Percentiles rank a stretch among this genome's conserved stretches.
Evolutionary conservation across 2,113 vertebrate genomes (phyloP).

Genomic region (Microtus ochrogaster): DNA sequence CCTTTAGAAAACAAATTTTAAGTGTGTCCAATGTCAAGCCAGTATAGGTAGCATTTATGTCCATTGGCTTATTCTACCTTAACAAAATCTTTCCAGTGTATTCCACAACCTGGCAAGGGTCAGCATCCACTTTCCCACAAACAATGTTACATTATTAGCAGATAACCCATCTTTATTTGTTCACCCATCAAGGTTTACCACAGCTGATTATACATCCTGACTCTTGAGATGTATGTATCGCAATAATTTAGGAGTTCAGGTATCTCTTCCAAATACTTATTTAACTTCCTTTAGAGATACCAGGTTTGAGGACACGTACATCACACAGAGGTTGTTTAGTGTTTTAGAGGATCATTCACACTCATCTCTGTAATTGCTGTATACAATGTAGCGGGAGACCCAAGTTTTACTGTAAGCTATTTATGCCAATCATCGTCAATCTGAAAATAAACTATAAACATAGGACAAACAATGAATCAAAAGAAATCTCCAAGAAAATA

Average conservation of each 20-base stretch:
- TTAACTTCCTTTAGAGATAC: background rate
- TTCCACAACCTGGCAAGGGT: background rate
- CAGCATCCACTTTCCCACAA: background rate
- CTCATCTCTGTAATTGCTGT: background rate
- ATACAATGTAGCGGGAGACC: background rate
- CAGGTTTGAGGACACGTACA: background rate
- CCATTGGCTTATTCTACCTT: background rate
- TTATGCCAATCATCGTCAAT: background rate
- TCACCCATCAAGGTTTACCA: background rate
- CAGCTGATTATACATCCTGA: background rate
- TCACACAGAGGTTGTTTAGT: background rate
- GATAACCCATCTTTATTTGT: background rate
- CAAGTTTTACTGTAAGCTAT: background rate
- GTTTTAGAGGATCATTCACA: background rate
- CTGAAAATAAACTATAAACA: background rate
- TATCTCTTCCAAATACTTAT: background rate
- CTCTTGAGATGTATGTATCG: background rate
- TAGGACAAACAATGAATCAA: background rate
- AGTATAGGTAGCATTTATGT: background rate
- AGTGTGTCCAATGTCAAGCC: background rate
- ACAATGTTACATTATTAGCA: background rate
- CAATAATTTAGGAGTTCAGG: rapidly evolving
- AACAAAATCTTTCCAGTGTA: background rate
- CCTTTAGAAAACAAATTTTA: background rate
- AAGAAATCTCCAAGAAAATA: background rate